These are phyloP conservation scores for Bovichtus diacanthus DNA, from an alignment of 2,797 vertebrate species.

Conservation along the genomic window DNA sequence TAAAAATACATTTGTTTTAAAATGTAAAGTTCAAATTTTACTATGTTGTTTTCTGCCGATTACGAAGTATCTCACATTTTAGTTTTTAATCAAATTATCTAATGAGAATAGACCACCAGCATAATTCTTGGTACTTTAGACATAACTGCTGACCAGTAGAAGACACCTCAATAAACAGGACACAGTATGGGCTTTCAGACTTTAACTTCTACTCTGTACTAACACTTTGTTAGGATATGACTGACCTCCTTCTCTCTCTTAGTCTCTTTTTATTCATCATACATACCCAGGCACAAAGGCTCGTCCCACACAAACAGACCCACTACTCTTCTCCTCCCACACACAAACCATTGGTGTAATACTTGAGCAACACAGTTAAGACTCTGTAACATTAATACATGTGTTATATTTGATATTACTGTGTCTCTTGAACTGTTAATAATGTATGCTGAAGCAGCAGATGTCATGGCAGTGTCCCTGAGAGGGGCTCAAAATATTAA, in stretches of 20 bases:
- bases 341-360: constrained; percentile 28
- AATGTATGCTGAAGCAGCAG: neutral
- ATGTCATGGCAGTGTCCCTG: neutral
- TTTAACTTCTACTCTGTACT: constrained; percentile 23
- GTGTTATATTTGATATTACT: neutral
- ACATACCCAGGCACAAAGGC: constrained; percentile 41
- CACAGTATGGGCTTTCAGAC: constrained; percentile 62
- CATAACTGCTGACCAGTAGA: neutral
- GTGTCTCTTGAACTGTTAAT: neutral
- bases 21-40: neutral
- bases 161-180: neutral
- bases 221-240: constrained; percentile 25
- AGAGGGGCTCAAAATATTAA: neutral
- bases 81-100: neutral
- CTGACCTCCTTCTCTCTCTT: constrained; percentile 47
- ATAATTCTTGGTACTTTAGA: neutral
- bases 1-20: neutral
- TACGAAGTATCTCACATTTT: neutral
- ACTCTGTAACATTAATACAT: constrained; percentile 11
- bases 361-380: constrained; percentile 19
- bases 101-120: neutral
- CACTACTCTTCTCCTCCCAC: constrained; percentile 44
- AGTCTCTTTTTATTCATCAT: constrained; percentile 37
- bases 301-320: constrained; percentile 52
- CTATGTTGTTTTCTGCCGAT: neutral